Percentiles rank a stretch among this genome's conserved stretches.
Conservation (phyloP, 2,797 vertebrate genomes). For the Bovichtus diacanthus region DNA sequence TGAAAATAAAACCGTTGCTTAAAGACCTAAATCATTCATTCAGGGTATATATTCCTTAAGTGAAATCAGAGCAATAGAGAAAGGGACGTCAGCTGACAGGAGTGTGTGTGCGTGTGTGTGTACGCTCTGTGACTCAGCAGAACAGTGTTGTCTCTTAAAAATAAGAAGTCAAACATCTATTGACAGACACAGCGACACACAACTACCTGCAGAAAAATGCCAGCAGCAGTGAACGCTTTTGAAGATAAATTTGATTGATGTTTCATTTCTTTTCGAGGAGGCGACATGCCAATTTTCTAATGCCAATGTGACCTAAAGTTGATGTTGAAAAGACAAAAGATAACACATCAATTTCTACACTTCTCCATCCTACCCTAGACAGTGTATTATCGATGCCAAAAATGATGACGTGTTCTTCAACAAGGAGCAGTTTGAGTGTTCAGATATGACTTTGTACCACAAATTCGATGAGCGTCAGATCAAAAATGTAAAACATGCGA, state of each 20-base stretch:
- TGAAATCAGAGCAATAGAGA: background rate
- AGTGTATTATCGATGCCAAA: too few relatives aligned
- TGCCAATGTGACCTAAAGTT: background rate
- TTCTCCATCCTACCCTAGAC: background rate
- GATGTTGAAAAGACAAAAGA: background rate
- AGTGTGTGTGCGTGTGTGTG: background rate
- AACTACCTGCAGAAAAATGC: background rate
- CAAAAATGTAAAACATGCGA: background rate
- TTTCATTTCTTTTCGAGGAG: background rate
- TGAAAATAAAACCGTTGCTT: background rate
- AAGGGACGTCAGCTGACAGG: conserved; percentile 14
- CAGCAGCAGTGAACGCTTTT: background rate
- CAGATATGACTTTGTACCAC: background rate
- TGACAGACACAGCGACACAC: background rate
- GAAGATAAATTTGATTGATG: background rate
- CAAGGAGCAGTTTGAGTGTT: background rate
- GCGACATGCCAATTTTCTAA: background rate
- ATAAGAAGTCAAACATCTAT: conserved; percentile 10
- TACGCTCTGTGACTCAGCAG: conserved; percentile 30
- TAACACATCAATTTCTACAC: too few relatives aligned
- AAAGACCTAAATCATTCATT: background rate
- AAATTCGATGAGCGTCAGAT: background rate
- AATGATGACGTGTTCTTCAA: background rate
- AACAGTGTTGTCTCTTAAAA: conserved; percentile 33
- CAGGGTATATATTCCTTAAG: background rate